A percentile compares a stretch with the other conserved stretches of the same genome.
Evolutionary conservation across 1,140 invertebrate genomes (phyloP).

Genomic region (Dolichoris vasculosae): DNA sequence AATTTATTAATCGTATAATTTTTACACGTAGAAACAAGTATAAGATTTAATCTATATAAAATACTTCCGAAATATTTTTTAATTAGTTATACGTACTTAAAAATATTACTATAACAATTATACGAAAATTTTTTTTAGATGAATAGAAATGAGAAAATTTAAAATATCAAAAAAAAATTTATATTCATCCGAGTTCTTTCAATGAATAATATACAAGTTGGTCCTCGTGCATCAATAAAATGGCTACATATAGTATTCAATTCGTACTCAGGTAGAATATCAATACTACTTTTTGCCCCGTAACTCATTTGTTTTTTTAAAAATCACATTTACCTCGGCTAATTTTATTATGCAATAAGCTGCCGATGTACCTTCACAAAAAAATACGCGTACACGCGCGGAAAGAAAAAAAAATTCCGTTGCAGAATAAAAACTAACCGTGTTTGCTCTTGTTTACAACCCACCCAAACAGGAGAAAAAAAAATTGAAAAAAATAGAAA

Average conservation of each 20-base stretch:
- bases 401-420: too few relatives aligned
- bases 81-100: not conserved
- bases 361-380: not conserved
- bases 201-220: not conserved
- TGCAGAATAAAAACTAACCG: too few relatives aligned
- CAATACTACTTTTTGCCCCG: not conserved
- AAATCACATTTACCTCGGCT: not conserved
- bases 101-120: not conserved
- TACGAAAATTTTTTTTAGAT: not conserved
- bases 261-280: not conserved
- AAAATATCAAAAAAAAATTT: not conserved
- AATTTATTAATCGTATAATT: too few relatives aligned
- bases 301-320: not conserved
- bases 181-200: not conserved
- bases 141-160: not conserved
- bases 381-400: too few relatives aligned
- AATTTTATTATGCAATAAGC: not conserved
- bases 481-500: too few relatives aligned
- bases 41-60: too few relatives aligned
- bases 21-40: too few relatives aligned
- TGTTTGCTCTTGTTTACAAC: too few relatives aligned
- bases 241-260: not conserved
- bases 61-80: too few relatives aligned
- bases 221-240: too few relatives aligned
- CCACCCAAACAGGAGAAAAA: too few relatives aligned